Evolutionary conservation across 2,113 vertebrate species (phyloP), one percentile per base, ranked within the genome.

Genomic region (Noctilio leporinus): DNA sequence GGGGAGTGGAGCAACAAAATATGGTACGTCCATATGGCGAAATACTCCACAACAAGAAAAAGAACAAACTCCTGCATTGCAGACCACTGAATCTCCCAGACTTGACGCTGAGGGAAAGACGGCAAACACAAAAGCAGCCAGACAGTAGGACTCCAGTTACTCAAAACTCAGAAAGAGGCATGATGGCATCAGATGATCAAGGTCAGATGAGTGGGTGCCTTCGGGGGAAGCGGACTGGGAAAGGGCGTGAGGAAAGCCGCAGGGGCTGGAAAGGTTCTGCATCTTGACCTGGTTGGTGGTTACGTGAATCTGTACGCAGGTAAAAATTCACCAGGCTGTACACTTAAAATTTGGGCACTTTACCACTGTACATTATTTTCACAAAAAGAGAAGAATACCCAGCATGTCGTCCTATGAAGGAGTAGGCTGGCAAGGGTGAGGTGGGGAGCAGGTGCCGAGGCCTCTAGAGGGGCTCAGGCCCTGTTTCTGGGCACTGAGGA

Each of bases 291-390:
- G 26, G 11, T 57, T 30, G 47, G 70, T 43, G 24, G 64, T 26
- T 73, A 51, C 0, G 7, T 5, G 38, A 35, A 30, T 84, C 45
- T n/a, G 9, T 7, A 19, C 3, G 0, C 30, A 22, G 0, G 35
- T 65, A 67, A 85, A 81, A 69, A 38, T 49, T 62, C 62, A 73
- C 40, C 65, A 80, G 30, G 67, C 40, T 20, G 17, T 19, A 76
- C 7, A 15, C 49, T 86, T 78, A 80, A 45, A 78, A 83, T 64
- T 2, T 1, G 45, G 92, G 47, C 38, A 49, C 53, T 86, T 93
- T 28, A 20, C 24, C n/a, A 1, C 20, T 15, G 33, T 49, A 51
- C 4, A 4, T 51, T 45, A 5, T 70, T 76, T 89, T 65, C 55
- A 49, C 47, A 17, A 2, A 72, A 43, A 33, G 51, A 51, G n/a